Percentiles rank a stretch among this genome's conserved stretches.
phyloP scores from a whole-genome alignment of 2,797 vertebrate genomes.

The Petrocephalus schoutedeni region DNA sequence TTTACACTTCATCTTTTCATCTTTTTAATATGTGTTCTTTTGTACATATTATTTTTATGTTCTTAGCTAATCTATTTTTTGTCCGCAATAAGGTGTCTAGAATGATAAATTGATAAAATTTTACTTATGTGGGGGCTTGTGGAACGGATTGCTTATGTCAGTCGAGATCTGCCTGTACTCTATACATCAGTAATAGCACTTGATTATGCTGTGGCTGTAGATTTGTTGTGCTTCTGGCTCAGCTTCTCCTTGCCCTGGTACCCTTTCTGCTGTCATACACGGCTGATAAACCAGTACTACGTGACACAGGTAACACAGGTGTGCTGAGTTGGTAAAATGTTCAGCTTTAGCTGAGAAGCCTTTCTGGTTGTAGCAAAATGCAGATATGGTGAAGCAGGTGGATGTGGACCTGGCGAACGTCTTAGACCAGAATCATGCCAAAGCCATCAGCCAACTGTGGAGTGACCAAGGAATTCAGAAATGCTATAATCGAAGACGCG shows the following conservation, averaged over 20 bases:
- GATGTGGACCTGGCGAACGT: constrained; percentile 48
- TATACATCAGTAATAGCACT: neutral
- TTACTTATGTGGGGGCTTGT: neutral
- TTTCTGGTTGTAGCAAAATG: constrained; percentile 30
- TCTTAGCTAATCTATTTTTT: neutral
- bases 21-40: neutral
- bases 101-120: neutral
- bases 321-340: neutral
- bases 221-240: neutral
- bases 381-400: constrained; percentile 61
- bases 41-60: neutral
- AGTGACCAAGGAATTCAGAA: constrained; percentile 70
- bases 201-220: neutral
- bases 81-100: neutral
- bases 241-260: neutral
- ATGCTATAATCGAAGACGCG: constrained; percentile 71
- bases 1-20: neutral
- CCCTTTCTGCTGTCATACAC: neutral
- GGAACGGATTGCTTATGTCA: neutral
- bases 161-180: neutral
- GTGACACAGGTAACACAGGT: neutral
- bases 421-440: constrained; percentile 59
- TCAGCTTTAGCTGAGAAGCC: neutral
- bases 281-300: neutral
- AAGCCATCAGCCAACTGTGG: constrained; percentile 75